Evolutionary conservation across 1,140 invertebrate species (phyloP).

Genomic region (Drosophila malerkotliana): DNA sequence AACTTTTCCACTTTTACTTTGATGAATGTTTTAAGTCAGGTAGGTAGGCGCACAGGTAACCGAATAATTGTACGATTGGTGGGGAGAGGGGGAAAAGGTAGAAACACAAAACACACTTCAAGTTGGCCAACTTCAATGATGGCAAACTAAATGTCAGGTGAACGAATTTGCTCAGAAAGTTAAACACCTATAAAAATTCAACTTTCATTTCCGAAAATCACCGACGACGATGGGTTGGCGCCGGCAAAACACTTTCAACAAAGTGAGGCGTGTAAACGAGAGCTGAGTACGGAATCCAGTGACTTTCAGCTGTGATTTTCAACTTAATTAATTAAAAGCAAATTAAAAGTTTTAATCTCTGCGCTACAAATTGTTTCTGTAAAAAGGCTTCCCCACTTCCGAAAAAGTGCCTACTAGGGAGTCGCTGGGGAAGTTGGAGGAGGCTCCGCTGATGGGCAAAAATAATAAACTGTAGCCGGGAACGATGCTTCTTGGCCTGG

Average conservation of each 20-base stretch:
- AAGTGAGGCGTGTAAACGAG: conserved; percentile 47
- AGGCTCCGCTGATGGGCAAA: conserved; percentile 70
- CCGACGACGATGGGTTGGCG: conserved; percentile 17
- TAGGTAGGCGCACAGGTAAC: conserved; percentile 1
- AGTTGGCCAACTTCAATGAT: conserved; percentile 45
- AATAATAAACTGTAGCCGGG: conserved; percentile 73
- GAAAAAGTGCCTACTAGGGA: conserved; percentile 45
- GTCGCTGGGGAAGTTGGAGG: conserved; percentile 16
- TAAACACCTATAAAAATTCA: conserved; percentile 52
- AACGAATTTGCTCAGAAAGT: conserved; percentile 60
- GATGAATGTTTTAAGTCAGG: conserved; percentile 33
- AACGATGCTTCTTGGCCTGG: neutral
- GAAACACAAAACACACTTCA: conserved; percentile 29
- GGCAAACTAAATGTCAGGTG: conserved; percentile 48
- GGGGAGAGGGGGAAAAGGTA: neutral
- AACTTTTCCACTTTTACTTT: conserved; percentile 49
- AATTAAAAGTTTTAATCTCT: conserved; percentile 82
- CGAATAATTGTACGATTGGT: conserved; percentile 1
- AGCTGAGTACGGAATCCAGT: conserved; percentile 52
- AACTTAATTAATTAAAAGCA: conserved; percentile 83
- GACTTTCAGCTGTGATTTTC: conserved; percentile 79
- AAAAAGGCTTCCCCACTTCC: conserved; percentile 52
- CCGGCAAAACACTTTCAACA: conserved; percentile 54
- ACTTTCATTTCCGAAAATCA: conserved; percentile 55
- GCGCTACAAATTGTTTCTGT: conserved; percentile 70